Evolutionary conservation across 2,113 vertebrate genomes (phyloP).

Genomic region (Ivindomyrus marchei): DNA sequence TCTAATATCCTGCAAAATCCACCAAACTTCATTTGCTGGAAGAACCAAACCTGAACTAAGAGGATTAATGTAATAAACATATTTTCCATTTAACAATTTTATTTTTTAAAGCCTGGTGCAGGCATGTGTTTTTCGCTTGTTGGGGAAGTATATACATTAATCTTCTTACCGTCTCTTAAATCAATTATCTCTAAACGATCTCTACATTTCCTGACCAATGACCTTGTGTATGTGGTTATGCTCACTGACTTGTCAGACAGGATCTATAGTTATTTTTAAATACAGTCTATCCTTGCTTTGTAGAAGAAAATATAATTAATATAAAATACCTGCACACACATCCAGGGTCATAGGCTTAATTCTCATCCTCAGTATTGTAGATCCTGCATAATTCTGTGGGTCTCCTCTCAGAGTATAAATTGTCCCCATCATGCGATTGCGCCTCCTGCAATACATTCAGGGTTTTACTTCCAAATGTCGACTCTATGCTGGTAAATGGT

Average conservation of each 20-base stretch:
- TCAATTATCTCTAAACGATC: slow-evolving; percentile 56
- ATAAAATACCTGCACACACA: not conserved
- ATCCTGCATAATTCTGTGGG: not conserved
- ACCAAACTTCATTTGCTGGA: slow-evolving; percentile 65
- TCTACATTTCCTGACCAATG: not conserved
- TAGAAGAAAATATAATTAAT: not conserved
- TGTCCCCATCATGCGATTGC: not conserved
- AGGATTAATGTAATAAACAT: slow-evolving; percentile 69
- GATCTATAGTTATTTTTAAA: not conserved
- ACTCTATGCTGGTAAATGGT: not conserved
- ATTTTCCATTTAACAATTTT: slow-evolving; percentile 68
- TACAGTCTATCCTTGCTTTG: not conserved
- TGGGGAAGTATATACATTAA: slow-evolving; percentile 56
- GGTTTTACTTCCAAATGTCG: not conserved
- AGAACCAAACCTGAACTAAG: slow-evolving; percentile 69
- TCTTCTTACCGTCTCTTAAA: slow-evolving; percentile 63
- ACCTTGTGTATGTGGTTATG: not conserved
- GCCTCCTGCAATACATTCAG: not conserved
- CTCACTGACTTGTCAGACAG: not conserved
- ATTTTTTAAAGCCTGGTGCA: slow-evolving; percentile 68
- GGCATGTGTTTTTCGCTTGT: slow-evolving; percentile 58
- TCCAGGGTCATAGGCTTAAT: not conserved
- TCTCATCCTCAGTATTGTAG: not conserved
- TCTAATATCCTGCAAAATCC: slow-evolving; percentile 67
- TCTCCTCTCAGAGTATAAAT: not conserved